Conservation (phyloP, 1,140 invertebrate species). For the Solenopsis invicta region DNA sequence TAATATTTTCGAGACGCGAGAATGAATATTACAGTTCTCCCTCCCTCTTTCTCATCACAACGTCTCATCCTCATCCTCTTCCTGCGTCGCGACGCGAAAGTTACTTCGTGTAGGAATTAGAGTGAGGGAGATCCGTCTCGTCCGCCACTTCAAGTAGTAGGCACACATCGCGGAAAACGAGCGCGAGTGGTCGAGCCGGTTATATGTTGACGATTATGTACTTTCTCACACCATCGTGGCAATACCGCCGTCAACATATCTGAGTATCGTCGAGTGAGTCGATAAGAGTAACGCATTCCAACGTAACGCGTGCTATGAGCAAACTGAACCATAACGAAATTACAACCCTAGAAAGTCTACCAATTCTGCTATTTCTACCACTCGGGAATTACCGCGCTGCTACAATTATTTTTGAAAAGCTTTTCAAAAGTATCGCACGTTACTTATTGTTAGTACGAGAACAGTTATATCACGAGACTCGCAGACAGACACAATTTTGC, state of each 20-base stretch:
- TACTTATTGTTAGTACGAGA: neutral
- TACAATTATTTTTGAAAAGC: constrained; percentile 13
- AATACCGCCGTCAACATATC: constrained; percentile 59
- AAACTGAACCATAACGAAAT: constrained; percentile 55
- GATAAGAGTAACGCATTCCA: constrained; percentile 70
- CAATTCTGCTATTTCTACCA: neutral
- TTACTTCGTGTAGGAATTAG: constrained; percentile 70
- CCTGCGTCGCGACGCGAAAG: constrained; percentile 57
- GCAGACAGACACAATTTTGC: neutral
- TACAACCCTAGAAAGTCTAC: constrained; percentile 16
- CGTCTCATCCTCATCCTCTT: constrained; percentile 8
- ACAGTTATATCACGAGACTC: neutral
- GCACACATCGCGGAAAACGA: constrained; percentile 64
- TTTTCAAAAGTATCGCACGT: constrained; percentile 24
- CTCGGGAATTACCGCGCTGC: constrained; percentile 23
- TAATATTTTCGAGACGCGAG: constrained; percentile 39
- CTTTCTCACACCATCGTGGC: constrained; percentile 33
- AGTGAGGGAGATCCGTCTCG: constrained; percentile 71
- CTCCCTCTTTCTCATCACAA: constrained; percentile 25
- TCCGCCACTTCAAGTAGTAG: constrained; percentile 70
- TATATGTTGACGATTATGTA: constrained; percentile 59
- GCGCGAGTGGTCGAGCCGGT: constrained; percentile 66
- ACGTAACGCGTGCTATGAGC: constrained; percentile 24
- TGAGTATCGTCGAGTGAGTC: constrained; percentile 65
- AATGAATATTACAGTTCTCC: neutral